Conservation (phyloP, 2,888 invertebrate species). For the Pristionchus entomophagus region DNA sequence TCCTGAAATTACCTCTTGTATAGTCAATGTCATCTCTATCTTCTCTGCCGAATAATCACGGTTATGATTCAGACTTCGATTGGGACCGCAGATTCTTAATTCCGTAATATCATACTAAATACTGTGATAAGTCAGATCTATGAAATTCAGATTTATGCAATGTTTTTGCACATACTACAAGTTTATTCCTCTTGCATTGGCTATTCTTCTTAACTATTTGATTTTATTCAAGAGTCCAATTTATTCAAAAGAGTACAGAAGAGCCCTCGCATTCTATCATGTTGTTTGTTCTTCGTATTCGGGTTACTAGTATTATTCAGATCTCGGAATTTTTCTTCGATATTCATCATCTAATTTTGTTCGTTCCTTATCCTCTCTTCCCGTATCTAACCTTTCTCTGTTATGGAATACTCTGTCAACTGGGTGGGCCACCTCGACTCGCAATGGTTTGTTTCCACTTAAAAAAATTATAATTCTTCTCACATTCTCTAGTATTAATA, state of each 20-base stretch:
- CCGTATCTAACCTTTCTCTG: too few relatives aligned
- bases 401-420: too few relatives aligned
- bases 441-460: too few relatives aligned
- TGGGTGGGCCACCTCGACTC: too few relatives aligned
- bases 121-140: not conserved
- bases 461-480: not conserved
- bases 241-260: not conserved
- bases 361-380: too few relatives aligned
- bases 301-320: not conserved
- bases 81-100: not conserved
- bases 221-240: conserved; percentile 8
- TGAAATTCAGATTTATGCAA: not conserved
- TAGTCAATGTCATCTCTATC: too few relatives aligned
- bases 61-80: too few relatives aligned
- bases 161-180: not conserved
- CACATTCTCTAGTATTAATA: too few relatives aligned
- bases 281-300: not conserved
- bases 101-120: not conserved
- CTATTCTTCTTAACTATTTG: not conserved
- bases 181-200: not conserved
- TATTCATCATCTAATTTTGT: too few relatives aligned
- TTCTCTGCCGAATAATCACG: too few relatives aligned
- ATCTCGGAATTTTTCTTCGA: not conserved
- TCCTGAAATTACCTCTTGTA: too few relatives aligned
- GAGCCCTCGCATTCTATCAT: not conserved